Evolutionary conservation across 1,140 invertebrate genomes (phyloP).

Genomic region (Batillaria attramentaria): DNA sequence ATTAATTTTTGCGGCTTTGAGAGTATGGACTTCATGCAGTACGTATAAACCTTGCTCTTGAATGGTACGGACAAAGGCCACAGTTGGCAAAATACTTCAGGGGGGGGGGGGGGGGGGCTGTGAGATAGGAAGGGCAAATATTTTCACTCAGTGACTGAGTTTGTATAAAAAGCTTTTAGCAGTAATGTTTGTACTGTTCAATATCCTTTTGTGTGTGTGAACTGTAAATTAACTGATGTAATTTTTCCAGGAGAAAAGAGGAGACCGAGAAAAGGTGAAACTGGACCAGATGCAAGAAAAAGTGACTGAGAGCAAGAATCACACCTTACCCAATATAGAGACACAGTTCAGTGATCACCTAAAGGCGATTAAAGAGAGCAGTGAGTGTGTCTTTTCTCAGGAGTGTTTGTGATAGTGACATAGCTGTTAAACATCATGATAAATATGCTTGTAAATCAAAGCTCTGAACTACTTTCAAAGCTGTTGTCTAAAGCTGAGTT

Average conservation of each 20-base stretch:
- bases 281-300: slow-evolving; percentile 37
- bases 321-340: slow-evolving; percentile 40
- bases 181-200: background rate
- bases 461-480: background rate
- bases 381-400: slow-evolving; percentile 28
- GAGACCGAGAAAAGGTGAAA: slow-evolving; percentile 40
- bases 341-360: slow-evolving; percentile 37
- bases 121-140: background rate
- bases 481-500: background rate
- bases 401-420: background rate
- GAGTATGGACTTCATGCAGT: background rate
- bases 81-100: background rate
- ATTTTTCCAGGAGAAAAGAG: slow-evolving; percentile 50
- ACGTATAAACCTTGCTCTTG: too few species aligned
- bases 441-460: background rate
- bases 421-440: background rate
- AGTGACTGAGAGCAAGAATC: slow-evolving; percentile 36
- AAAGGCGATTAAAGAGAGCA: slow-evolving; percentile 42
- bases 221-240: background rate
- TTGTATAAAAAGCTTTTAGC: background rate
- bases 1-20: background rate
- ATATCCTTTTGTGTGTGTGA: background rate
- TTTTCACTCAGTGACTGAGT: background rate
- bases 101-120: background rate
- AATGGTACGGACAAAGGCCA: too few species aligned